Evolutionary conservation across 2,113 vertebrate species (phyloP).

Genomic region (Falco punctatus): DNA sequence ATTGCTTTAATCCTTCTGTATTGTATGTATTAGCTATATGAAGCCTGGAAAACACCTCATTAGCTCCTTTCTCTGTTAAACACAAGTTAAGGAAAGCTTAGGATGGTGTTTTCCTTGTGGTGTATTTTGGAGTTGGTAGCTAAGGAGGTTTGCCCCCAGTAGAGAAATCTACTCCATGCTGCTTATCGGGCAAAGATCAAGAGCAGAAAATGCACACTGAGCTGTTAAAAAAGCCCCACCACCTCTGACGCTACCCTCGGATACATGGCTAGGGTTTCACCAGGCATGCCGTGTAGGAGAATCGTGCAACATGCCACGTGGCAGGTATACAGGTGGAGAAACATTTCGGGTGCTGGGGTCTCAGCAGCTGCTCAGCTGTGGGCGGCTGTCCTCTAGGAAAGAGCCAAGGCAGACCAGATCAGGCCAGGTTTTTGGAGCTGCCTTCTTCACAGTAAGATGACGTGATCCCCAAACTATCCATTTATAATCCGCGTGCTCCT

Average conservation of each 20-base stretch:
- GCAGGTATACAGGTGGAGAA: background rate
- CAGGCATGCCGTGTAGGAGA: fast-evolving
- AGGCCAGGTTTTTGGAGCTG: background rate
- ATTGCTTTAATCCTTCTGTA: background rate
- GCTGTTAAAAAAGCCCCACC: background rate
- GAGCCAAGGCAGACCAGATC: background rate
- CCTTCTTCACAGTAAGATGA: background rate
- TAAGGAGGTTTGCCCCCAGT: background rate
- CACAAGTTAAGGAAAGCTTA: background rate
- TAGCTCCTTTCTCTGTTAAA: background rate
- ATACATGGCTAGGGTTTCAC: background rate
- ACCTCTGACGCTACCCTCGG: background rate
- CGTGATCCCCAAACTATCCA: background rate
- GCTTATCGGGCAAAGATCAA: background rate
- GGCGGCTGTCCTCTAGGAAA: background rate
- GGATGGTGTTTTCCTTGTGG: background rate
- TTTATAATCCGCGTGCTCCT: background rate
- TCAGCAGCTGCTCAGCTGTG: background rate
- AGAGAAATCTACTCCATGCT: background rate
- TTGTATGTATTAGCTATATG: background rate
- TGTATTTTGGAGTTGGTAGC: background rate
- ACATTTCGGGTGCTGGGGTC: background rate
- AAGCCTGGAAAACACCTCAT: background rate
- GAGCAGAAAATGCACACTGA: background rate
- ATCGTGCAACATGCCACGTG: fast-evolving